Evolutionary conservation across 2,797 vertebrate genomes (phyloP), one percentile per base, ranked within the genome.

Genomic region (Periophthalmus magnuspinnatus): DNA sequence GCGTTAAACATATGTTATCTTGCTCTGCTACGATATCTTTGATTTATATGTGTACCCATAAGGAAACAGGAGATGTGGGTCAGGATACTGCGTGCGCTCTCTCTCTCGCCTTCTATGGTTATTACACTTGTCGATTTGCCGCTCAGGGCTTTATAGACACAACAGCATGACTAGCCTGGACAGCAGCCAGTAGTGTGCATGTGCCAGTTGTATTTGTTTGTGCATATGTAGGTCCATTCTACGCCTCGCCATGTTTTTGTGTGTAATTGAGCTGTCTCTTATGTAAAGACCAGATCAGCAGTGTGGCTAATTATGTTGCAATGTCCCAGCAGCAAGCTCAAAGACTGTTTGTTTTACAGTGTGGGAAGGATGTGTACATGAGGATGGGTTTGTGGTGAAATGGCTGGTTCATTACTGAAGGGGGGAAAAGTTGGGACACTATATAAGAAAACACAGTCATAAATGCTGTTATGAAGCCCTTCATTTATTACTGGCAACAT

Each of bases 101-200:
- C 83, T 89, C 83, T 89, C 79, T 84, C 90, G 87, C 88, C 86
- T 88, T 84, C 84, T 82, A 77, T 81, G 84, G 91, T 91, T 92
- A 93, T 93, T 93, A 91, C 88, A 91, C 86, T 90, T 89, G 89
- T 90, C 86, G 77, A 85, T 90, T 86, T 77, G 84, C 72, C 80
- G 84, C 86, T 89, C 80, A 82, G 87, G 87, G 86, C 84, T 92
- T 91, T 89, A 90, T 84, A 88, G 87, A 90, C 88, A 90, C 83
- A 83, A 85, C 88, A 85, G 87, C 86, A 62, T 84, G 83, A 83
- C 80, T 83, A 70, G 75, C 61, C 90, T 90, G 90, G 90, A 90
- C 14, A 16, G n/a, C 61, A 7, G 86, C 88, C 84, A 90, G 75
- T 79, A 69, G 68, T 76, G 75, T 78, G 71, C 68, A 72, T 67